Evolutionary conservation across 2,888 invertebrate genomes (phyloP), one percentile per base, ranked within the genome.

Genomic region (Morpho achilles): DNA sequence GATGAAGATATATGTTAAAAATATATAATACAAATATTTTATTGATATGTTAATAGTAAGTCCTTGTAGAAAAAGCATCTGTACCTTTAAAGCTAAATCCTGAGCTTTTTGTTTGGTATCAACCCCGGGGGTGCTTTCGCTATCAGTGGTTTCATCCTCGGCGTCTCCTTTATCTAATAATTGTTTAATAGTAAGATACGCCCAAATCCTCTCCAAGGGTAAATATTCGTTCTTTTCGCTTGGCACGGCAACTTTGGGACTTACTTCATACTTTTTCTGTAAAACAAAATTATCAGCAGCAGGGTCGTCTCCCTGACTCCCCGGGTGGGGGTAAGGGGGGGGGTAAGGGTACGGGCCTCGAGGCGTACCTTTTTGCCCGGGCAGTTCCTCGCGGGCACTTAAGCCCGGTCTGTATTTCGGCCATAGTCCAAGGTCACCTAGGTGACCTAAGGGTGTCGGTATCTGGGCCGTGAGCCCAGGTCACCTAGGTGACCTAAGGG

Each of bases 171-270:
- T 79, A 71, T 93, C 92, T 49, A 94, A 75, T 58, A 94, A 80
- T 70, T 94, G 93, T 64, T 92, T 92, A 58, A 95, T 92, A 44
- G 92, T 93, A 65, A 94, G 82, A 75, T 94, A 94, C 2, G 94
- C 94, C 94, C 94, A 94, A 54, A 94, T 76, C 39, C 92, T 80
- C 74, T 93, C 92, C 52, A 92, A 74, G 7, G 87, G 91, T 59
- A 83, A 68, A 69, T 71, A 84, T 8, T 68, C 68, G 0, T 62
- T 64, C 49, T 68, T 74, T 16, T 62, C 70, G 23, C 62, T 61
- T 3, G 74, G 74, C 0, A 82, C 72, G 0, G 82, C 77, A 22
- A 76, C 70, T 44, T 73, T 79, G 0, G 80, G 76, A n/a, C 68
- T 59, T 46, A 81, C 70, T 61, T 83, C 79, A 70, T 77, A 83